Base-by-base conservation (phyloP, 2,888 invertebrate species). In the Magallana nippona region DNA sequence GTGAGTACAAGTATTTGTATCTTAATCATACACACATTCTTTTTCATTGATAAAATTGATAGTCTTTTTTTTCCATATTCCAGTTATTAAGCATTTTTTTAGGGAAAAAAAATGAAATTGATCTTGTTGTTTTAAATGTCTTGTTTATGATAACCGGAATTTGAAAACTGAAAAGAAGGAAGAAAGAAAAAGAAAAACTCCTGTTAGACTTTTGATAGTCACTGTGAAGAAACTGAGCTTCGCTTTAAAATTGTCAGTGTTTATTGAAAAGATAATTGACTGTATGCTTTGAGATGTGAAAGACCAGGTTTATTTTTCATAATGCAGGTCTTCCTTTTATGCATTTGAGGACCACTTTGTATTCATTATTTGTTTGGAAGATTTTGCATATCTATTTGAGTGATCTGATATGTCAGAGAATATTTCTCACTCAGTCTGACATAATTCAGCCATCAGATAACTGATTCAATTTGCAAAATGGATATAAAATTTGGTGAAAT, bases 1-100 rank as follows among this genome's bases (percentile, higher is more conserved):
- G 92, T 92, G 87, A 90, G 92, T 91, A 62, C 27, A 44, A 44
- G 8, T 8, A 63, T 15, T 13, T 78, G 19, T 10, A 10, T n/a
- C 55, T 55, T 19, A n/a, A 2, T n/a, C 22, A 11, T 27, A 22
- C 15, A 27, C 13, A 44, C 8, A 8, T 44, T 44, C 0, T 44
- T 44, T 5, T 44, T 8, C 44, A 44, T 44, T 44, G 44, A 44
- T 44, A 44, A 44, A 44, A 44, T 44, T 44, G 44, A 44, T 8
- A 8, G 44, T 44, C 44, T 44, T 27, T 27, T 44, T 5, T 44
- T 44, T 44, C 8, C 44, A 44, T 44, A 8, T 44, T 44, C 44
- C 8, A 44, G 44, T 44, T 44, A 8, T 8, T 44, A 8, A 27
- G 2, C n/a, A 27, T 27, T 1, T 27, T 27, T 27, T 27, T 2